A percentile compares a stretch with the other conserved stretches of the same genome.
phyloP scores from a whole-genome alignment of 2,113 vertebrate genomes.

The Monarcha castaneiventris region DNA sequence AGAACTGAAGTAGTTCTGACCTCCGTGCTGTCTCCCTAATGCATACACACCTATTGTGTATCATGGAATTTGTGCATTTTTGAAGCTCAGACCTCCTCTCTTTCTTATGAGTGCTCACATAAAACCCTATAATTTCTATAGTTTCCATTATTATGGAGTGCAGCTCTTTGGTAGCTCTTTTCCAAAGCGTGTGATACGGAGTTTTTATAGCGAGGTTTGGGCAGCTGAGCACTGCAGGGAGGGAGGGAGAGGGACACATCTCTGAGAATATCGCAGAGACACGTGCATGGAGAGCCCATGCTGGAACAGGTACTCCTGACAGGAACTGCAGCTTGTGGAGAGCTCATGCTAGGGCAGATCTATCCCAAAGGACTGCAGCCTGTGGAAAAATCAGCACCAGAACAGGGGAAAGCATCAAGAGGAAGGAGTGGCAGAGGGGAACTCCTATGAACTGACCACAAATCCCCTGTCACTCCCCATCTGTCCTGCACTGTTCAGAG shows the following conservation, averaged over 20 bases:
- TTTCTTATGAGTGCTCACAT: neutral
- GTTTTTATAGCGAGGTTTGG: neutral
- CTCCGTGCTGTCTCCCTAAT: neutral
- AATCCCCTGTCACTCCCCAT: neutral
- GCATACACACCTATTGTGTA: neutral
- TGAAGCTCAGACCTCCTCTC: neutral
- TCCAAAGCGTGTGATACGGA: accelerated
- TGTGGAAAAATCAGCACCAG: neutral
- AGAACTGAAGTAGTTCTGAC: neutral
- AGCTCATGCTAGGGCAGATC: neutral
- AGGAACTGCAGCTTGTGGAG: neutral
- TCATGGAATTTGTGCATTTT: neutral
- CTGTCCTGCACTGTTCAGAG: neutral
- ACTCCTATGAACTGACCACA: neutral
- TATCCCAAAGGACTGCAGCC: neutral
- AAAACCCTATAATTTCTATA: neutral
- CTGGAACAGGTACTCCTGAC: neutral
- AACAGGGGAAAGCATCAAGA: neutral
- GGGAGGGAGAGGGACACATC: neutral
- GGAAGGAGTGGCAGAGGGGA: neutral
- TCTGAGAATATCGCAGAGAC: neutral
- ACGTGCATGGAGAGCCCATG: neutral
- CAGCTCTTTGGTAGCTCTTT: neutral
- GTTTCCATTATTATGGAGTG: neutral
- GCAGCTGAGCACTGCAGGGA: neutral